Evolutionary conservation across 2,888 invertebrate genomes (phyloP), one percentile per base, ranked within the genome.

Genomic region (Pyrrhosoma nymphula): DNA sequence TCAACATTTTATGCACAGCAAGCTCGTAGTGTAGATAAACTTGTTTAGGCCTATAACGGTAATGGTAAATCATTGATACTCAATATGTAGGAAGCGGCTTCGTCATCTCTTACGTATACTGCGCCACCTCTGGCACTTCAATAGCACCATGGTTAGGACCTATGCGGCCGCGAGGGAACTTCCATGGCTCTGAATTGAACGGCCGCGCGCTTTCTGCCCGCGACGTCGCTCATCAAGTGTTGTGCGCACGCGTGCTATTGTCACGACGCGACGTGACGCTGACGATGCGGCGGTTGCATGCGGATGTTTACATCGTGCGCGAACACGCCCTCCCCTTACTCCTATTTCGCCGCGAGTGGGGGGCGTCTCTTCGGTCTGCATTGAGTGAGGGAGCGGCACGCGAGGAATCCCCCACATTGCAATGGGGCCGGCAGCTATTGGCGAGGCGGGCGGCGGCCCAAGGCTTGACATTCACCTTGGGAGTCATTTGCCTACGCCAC

Each of bases 391-490:
- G 47, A 47, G 47, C 47, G 47, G 47, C 69, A n/a, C 69, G 23
- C 23, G 69, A 23, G 69, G 69, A 69, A 69, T 69, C 69, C 69
- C 26, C 69, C 23, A 12, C 69, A n/a, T 10, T 69, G 16, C 69
- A 3, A 26, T 69, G 26, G 12, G 16, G n/a, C n/a, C n/a, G n/a
- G 8, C 69, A 69, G 69, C 69, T 69, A 23, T n/a, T 23, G n/a
- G 47, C 47, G 47, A 47, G 47, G 47, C 47, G 47, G 69, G n/a
- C 30, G 30, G 82, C 60, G 16, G 82, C 82, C 16, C 18, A 14
- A 60, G 60, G 16, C 82, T 14, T 82, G 82, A 82, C 82, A 82
- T 82, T 82, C 82, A 82, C 82, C 82, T 82, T 82, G 82, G 18
- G 82, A 82, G 35, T 8, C 30, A 30, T 82, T 60, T 82, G 35